Evolutionary conservation across 1,140 invertebrate species (phyloP), one percentile per base, ranked within the genome.

Genomic region (Camponotus pennsylvanicus): DNA sequence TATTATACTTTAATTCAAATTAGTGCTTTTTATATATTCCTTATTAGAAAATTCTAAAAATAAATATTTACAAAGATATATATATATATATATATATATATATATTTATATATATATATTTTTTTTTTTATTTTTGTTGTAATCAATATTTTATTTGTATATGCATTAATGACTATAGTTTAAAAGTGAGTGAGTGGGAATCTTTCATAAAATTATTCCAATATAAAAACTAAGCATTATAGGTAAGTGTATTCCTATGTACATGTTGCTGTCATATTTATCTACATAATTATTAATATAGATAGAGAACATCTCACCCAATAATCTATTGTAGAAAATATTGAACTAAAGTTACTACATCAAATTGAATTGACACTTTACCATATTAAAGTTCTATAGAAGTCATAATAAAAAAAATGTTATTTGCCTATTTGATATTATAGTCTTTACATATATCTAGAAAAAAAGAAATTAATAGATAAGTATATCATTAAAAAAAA

Each of bases 171-270:
- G 9, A 76, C 52, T 63, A 3, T 86, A 80, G 13, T 45, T 80
- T 32, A 66, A 70, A 61, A 82, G 64, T 71, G 77, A 82, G 75
- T 80, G 75, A 69, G 77, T 82, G 85, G 27, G 27, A 55, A 85
- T 45, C 42, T 82, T 86, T 82, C 9, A 64, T 80, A 82, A 21
- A 79, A 55, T 79, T 37, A 5, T 9, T 4, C 6, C 45, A 52
- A n/a, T 71, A 66, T 42, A 21, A 55, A 80, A 61, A 45, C 37
- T 80, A 55, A 42, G 71, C 27, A 57, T 37, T 40, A 32, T 80
- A 83, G 84, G 70, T 86, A 86, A 86, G 70, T 79, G 18, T 49
- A 70, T 37, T 11, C 15, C 15, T 85, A 37, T 79, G 32, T 80
- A 52, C 7, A 15, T 49, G 59, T 82, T 15, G 37, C 34, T 82